Conservation (phyloP, 2,888 invertebrate species). For the Protonemura montana region DNA sequence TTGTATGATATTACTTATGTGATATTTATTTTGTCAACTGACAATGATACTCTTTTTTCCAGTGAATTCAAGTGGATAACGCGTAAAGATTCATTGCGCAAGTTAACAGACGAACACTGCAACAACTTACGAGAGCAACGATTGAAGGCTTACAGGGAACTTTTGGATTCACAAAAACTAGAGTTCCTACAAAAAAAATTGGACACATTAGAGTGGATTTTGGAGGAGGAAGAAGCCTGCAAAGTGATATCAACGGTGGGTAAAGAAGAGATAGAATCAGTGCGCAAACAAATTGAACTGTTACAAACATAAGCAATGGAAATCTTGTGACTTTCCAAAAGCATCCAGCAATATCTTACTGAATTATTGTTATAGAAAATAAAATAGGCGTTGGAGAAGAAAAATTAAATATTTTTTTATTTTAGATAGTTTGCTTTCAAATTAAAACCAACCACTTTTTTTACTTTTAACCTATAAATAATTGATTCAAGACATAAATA, state of each 20-base stretch:
- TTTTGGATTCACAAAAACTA: slow-evolving; percentile 76
- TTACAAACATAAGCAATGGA: not conserved
- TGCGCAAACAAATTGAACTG: slow-evolving; percentile 57
- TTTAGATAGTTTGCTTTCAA: too few species aligned
- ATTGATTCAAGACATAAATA: too few species aligned
- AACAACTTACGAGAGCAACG: slow-evolving; percentile 71
- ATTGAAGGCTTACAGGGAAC: slow-evolving; percentile 69
- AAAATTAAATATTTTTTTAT: too few species aligned
- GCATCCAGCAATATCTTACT: not conserved
- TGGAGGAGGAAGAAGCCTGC: slow-evolving; percentile 75
- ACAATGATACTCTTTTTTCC: too few species aligned
- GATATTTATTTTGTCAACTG: too few species aligned
- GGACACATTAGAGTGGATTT: slow-evolving; percentile 74
- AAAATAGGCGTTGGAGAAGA: not conserved
- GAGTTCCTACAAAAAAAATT: slow-evolving; percentile 77
- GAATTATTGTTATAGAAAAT: not conserved
- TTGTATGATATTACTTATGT: too few species aligned
- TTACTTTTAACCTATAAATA: too few species aligned
- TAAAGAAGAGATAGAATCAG: slow-evolving; percentile 71
- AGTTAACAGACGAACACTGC: slow-evolving; percentile 76
- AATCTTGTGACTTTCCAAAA: not conserved
- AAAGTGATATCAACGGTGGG: slow-evolving; percentile 71
- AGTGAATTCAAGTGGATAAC: slow-evolving; percentile 67
- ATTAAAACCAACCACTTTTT: too few species aligned
- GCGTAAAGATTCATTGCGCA: slow-evolving; percentile 76